Conservation (phyloP, 2,888 invertebrate genomes). For the Zeuzera pyrina region DNA sequence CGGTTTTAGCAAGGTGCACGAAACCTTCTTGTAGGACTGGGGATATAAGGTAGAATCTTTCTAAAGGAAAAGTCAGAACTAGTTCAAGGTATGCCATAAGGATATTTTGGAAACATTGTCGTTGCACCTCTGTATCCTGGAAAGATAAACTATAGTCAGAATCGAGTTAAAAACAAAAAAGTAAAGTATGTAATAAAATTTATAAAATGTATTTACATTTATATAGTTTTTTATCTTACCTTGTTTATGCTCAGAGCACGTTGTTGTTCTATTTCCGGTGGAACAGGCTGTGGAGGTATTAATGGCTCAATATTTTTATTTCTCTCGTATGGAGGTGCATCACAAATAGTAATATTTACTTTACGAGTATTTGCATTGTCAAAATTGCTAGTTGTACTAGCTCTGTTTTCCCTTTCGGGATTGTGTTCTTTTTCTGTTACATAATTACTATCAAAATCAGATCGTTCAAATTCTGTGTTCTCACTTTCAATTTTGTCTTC, state of each 20-base stretch:
- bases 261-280: conserved; percentile 88
- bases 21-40: conserved; percentile 59
- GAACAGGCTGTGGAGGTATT: conserved; percentile 79
- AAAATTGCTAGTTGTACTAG: conserved; percentile 36
- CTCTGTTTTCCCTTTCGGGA: conserved; percentile 40
- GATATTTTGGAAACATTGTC: conserved; percentile 88
- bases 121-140: conserved; percentile 89
- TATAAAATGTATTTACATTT: neutral
- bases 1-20: conserved; percentile 55
- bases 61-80: conserved; percentile 75
- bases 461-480: conserved; percentile 1
- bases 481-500: conserved; percentile 3
- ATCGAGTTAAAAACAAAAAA: neutral
- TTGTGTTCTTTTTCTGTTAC: conserved; percentile 16
- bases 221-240: conserved; percentile 52
- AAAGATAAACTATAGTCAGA: conserved; percentile 11
- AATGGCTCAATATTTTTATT: conserved; percentile 51
- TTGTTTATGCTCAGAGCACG: conserved; percentile 86
- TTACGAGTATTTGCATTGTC: conserved; percentile 42
- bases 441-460: conserved; percentile 14
- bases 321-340: conserved; percentile 41
- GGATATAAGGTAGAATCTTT: conserved; percentile 68
- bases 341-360: conserved; percentile 56
- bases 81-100: conserved; percentile 89
- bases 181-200: neutral